Evolutionary conservation across 2,888 invertebrate genomes (phyloP).

Genomic region (Caenorhabditis virilis): DNA sequence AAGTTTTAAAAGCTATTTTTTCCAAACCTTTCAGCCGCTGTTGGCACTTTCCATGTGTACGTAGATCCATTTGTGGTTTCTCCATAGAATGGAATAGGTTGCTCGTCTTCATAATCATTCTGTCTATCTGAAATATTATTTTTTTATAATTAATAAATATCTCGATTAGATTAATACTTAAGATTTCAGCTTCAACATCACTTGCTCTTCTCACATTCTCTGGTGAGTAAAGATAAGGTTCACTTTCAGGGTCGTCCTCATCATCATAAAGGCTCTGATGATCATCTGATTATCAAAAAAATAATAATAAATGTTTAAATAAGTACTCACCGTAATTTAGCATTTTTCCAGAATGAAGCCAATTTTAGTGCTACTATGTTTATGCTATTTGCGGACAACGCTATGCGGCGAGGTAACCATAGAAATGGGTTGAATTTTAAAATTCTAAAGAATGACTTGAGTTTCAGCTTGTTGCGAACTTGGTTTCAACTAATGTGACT

Average conservation of each 20-base stretch:
- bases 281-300: background rate
- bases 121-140: too few relatives aligned
- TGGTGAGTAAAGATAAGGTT: conserved; percentile 28
- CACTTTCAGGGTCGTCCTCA: conserved; percentile 20
- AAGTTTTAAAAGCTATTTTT: background rate
- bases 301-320: background rate
- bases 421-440: conserved; percentile 1
- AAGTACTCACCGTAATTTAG: conserved; percentile 11
- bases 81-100: conserved; percentile 28
- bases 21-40: conserved; percentile 13
- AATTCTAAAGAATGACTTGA: background rate
- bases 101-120: conserved; percentile 3
- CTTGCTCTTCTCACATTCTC: too few relatives aligned
- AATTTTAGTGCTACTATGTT: background rate
- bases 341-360: conserved; percentile 19
- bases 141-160: too few relatives aligned
- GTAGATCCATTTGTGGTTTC: conserved; percentile 22
- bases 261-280: conserved; percentile 23
- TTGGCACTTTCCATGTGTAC: conserved; percentile 39
- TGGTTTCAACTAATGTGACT: conserved; percentile 19
- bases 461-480: conserved; percentile 16
- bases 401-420: conserved; percentile 29
- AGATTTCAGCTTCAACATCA: too few relatives aligned
- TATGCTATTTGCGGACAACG: background rate
- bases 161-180: too few relatives aligned